These are phyloP conservation scores for Therioaphis trifolii DNA, from an alignment of 2,888 invertebrate species.

Conservation along the genomic window DNA sequence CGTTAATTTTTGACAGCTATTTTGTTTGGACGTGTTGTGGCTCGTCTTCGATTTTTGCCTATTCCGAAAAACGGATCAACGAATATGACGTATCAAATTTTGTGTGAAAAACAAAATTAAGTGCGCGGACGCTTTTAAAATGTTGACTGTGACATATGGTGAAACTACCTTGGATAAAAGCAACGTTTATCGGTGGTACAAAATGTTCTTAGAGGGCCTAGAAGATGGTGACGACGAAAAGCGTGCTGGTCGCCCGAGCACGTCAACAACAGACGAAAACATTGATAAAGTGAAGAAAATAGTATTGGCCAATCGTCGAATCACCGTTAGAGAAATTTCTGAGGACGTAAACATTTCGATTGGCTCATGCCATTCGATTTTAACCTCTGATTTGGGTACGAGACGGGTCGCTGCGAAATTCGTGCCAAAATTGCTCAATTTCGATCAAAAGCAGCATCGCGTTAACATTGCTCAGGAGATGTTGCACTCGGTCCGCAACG, in stretches of 20 bases:
- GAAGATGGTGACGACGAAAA: slow-evolving; percentile 65
- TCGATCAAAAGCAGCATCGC: slow-evolving; percentile 62
- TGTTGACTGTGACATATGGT: too few relatives aligned
- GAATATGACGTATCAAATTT: slow-evolving; percentile 61
- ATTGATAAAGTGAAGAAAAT: slow-evolving; percentile 65
- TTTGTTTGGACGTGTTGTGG: too few relatives aligned
- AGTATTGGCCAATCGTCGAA: slow-evolving; percentile 64
- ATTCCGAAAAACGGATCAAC: too few relatives aligned
- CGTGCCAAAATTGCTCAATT: slow-evolving; percentile 64
- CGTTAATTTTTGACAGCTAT: too few relatives aligned
- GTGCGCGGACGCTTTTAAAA: not conserved
- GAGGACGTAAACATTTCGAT: slow-evolving; percentile 48
- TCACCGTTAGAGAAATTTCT: not conserved
- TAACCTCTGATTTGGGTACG: slow-evolving; percentile 64
- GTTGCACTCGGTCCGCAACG: not conserved
- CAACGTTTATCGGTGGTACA: slow-evolving; percentile 55
- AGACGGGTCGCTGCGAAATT: slow-evolving; percentile 64
- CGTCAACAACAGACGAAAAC: slow-evolving; percentile 67
- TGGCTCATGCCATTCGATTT: slow-evolving; percentile 63
- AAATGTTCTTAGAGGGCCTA: slow-evolving; percentile 40
- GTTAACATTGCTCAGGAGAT: slow-evolving; percentile 43
- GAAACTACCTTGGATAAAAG: not conserved
- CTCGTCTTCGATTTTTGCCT: too few relatives aligned
- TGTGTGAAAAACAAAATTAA: slow-evolving; percentile 47
- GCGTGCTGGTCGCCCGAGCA: slow-evolving; percentile 65